Percentiles rank a stretch among this genome's conserved stretches.
Conservation (phyloP, 2,797 vertebrate genomes). For the Thalassophryne amazonica region DNA sequence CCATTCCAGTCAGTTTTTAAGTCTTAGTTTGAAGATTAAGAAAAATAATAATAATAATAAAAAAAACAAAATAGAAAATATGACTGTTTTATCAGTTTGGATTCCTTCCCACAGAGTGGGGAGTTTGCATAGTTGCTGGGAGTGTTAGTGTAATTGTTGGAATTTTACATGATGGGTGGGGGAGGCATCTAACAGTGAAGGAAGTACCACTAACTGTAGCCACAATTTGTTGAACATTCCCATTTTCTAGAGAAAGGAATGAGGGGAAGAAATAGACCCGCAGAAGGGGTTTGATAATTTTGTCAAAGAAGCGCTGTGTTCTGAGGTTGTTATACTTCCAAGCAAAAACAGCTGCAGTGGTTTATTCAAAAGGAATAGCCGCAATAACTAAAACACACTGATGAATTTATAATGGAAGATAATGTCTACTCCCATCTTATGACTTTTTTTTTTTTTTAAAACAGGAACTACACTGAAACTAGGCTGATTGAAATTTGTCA, state of each 20-base stretch:
- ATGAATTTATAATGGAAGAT: too few species aligned
- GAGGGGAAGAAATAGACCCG: not conserved
- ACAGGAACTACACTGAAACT: too few species aligned
- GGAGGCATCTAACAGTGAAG: conserved; percentile 4
- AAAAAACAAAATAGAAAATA: conserved; percentile 40
- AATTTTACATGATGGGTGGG: conserved; percentile 12
- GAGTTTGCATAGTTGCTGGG: conserved; percentile 11
- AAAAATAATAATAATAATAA: conserved; percentile 60
- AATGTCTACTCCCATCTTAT: too few species aligned
- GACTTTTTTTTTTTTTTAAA: too few species aligned
- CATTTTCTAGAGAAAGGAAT: not conserved
- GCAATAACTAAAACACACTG: too few species aligned
- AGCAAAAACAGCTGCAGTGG: conserved; percentile 4
- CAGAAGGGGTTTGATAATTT: not conserved
- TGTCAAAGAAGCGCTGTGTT: not conserved
- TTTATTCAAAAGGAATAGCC: too few species aligned
- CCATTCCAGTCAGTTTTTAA: conserved; percentile 7
- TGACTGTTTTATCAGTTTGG: conserved; percentile 34
- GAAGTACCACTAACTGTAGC: not conserved
- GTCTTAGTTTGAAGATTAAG: conserved; percentile 35
- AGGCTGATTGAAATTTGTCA: too few species aligned
- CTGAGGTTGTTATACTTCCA: not conserved
- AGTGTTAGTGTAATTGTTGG: conserved; percentile 9
- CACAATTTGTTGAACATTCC: not conserved
- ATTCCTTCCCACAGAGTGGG: conserved; percentile 20